Evolutionary conservation across 2,797 vertebrate genomes (phyloP).

Genomic region (Graptemys geographica): DNA sequence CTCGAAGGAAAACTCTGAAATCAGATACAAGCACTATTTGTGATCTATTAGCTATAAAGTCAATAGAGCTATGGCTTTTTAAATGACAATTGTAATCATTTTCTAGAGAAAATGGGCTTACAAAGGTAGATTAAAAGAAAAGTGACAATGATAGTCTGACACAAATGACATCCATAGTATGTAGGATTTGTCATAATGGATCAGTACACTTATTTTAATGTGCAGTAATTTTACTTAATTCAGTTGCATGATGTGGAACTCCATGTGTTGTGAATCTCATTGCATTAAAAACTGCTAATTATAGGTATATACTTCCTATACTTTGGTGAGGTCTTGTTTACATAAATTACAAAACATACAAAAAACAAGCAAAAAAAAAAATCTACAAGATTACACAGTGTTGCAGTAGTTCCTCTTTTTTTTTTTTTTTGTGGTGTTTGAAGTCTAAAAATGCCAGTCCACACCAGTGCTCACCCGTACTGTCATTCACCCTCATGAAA

Average conservation of each 20-base stretch:
- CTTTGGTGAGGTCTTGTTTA: not conserved
- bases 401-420: not conserved
- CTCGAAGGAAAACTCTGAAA: slow-evolving; percentile 25
- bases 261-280: not conserved
- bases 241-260: not conserved
- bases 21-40: slow-evolving; percentile 45
- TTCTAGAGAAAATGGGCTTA: slow-evolving; percentile 1
- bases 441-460: not conserved
- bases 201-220: not conserved
- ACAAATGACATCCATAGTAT: not conserved
- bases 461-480: not conserved
- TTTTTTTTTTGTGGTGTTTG: not conserved
- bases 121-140: not conserved
- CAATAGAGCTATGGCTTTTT: slow-evolving; percentile 25
- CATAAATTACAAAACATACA: no score
- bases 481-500: not conserved
- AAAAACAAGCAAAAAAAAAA: not conserved
- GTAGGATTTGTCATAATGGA: not conserved
- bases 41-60: slow-evolving; percentile 53
- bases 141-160: not conserved
- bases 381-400: not conserved
- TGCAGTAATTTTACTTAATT: not conserved
- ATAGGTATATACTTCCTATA: not conserved
- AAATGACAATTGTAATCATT: slow-evolving; percentile 25
- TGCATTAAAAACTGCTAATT: not conserved